Evolutionary conservation across 1,140 invertebrate species (phyloP).

Genomic region (Medauroidea extradentata): DNA sequence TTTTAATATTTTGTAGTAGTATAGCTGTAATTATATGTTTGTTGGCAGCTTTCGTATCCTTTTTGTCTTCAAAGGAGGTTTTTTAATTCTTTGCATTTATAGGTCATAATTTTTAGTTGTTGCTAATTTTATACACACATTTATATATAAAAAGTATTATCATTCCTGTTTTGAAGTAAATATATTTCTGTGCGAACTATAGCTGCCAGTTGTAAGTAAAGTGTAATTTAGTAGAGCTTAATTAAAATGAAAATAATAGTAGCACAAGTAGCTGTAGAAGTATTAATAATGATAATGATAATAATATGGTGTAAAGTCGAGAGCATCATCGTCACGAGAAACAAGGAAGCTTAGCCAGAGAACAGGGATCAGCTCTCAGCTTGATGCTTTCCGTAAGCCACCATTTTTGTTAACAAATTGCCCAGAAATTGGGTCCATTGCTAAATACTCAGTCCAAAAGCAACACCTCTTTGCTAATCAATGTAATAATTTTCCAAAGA

Average conservation of each 20-base stretch:
- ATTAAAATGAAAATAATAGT: no score
- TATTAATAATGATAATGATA: no score
- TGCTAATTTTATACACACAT: conserved; percentile 3
- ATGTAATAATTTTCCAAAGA: neutral
- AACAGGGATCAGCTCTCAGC: no score
- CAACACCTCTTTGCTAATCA: neutral
- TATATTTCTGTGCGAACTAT: neutral
- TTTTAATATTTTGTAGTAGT: conserved; percentile 13
- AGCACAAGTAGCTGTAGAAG: no score
- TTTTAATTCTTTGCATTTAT: conserved; percentile 12
- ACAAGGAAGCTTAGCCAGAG: no score
- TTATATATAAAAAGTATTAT: conserved; percentile 14
- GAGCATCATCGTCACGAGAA: no score
- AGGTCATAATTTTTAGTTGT: conserved; percentile 16
- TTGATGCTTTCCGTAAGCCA: no score
- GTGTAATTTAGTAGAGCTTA: neutral
- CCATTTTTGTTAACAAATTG: no score
- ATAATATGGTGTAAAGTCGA: no score
- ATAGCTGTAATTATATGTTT: conserved; percentile 12
- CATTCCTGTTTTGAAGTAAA: conserved; percentile 12
- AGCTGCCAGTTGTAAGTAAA: neutral
- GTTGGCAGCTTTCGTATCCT: conserved; percentile 17
- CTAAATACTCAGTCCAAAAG: neutral
- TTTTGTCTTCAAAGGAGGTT: neutral
- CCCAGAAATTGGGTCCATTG: neutral